Conservation (phyloP, 2,888 invertebrate species). For the Conus canariensis region DNA sequence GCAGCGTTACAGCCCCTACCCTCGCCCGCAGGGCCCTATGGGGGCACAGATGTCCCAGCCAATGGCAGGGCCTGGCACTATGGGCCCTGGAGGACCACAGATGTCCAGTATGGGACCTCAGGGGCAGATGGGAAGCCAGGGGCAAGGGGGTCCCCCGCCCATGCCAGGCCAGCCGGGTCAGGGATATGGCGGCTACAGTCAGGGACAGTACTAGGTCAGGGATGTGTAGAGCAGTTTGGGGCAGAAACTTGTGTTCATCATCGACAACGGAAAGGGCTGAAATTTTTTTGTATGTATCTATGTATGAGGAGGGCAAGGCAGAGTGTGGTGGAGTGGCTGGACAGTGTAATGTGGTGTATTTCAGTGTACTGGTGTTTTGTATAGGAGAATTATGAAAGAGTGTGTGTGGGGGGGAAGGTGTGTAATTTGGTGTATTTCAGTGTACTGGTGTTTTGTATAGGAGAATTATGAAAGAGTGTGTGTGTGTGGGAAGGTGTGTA, state of each 20-base stretch:
- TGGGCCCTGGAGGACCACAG: constrained; percentile 39
- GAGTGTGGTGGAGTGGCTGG: neutral
- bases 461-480: neutral
- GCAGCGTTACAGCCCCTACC: constrained; percentile 43
- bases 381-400: neutral
- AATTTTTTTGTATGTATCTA: neutral
- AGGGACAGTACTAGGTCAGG: constrained; percentile 53
- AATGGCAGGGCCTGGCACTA: constrained; percentile 25
- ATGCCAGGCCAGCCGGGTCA: constrained; percentile 47
- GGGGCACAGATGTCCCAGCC: constrained; percentile 49
- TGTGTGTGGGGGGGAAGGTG: neutral
- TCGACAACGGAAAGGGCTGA: no score
- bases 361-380: neutral
- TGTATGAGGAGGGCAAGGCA: neutral
- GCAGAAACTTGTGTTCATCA: neutral
- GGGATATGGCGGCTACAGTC: constrained; percentile 55
- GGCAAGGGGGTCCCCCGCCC: constrained; percentile 54
- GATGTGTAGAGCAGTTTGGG: neutral
- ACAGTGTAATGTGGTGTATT: neutral
- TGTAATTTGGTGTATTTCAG: neutral
- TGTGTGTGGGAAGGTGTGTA: neutral
- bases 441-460: neutral
- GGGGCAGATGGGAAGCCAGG: constrained; percentile 45
- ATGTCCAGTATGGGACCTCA: constrained; percentile 46
- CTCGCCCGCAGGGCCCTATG: constrained; percentile 50